These are phyloP conservation scores for Triplophysa bombifrons DNA, from an alignment of 2,797 vertebrate genomes.

Conservation along the genomic window DNA sequence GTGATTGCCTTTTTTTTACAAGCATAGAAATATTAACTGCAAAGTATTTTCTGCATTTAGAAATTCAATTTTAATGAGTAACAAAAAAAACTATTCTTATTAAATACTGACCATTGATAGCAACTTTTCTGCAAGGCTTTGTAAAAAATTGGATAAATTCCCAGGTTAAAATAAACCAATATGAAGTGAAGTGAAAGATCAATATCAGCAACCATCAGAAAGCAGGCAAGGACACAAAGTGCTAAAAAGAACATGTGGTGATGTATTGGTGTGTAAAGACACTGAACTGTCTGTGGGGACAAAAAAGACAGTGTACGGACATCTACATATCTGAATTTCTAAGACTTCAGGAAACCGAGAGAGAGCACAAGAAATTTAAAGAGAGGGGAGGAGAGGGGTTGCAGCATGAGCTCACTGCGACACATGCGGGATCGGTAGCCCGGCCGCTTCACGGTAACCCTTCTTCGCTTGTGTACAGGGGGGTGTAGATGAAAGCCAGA, in stretches of 20 bases:
- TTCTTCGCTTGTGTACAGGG: constrained; percentile 58
- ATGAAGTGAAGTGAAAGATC: no score
- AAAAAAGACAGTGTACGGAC: constrained; percentile 1
- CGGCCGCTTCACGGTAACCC: constrained; percentile 46
- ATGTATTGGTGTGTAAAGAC: not conserved
- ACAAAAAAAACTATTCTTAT: not conserved
- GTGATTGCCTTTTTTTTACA: constrained; percentile 25
- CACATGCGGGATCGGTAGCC: constrained; percentile 45
- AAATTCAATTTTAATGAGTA: not conserved
- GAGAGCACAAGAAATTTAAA: constrained; percentile 16
- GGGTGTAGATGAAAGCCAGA: constrained; percentile 68
- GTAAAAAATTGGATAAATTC: not conserved
- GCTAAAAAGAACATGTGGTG: not conserved
- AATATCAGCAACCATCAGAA: not conserved
- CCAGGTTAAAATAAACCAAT: not conserved
- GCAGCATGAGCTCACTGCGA: constrained; percentile 50
- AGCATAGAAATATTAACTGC: not conserved
- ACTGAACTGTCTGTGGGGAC: not conserved
- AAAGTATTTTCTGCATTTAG: not conserved
- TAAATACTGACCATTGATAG: not conserved
- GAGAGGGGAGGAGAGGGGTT: constrained; percentile 30
- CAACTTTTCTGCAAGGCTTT: not conserved
- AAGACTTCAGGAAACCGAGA: constrained; percentile 47
- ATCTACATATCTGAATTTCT: constrained; percentile 29
- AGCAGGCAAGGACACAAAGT: not conserved